Percentiles rank a stretch among this genome's conserved stretches.
These are phyloP conservation scores for Scaptomyza polygonia DNA, from an alignment of 2,888 invertebrate species.

Conservation along the genomic window DNA sequence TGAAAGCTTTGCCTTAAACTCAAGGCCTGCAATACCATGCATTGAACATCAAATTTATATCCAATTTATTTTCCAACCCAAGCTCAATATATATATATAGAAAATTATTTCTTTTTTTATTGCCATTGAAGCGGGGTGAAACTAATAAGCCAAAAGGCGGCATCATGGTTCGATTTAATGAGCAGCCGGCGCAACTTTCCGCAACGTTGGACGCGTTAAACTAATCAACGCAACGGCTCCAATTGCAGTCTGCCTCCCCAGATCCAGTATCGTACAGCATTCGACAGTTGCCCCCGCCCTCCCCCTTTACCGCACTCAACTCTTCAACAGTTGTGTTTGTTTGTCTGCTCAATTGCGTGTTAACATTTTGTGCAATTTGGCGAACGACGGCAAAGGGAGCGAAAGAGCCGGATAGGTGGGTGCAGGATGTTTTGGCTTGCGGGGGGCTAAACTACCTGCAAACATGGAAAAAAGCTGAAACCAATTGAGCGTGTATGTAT, in stretches of 20 bases:
- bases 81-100: too few relatives aligned
- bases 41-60: too few relatives aligned
- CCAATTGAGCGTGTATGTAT: slow-evolving; percentile 67
- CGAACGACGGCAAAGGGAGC: slow-evolving; percentile 37
- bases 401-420: not conserved
- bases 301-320: not conserved
- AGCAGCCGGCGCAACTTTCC: slow-evolving; percentile 75
- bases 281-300: slow-evolving; percentile 52
- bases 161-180: slow-evolving; percentile 71
- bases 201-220: slow-evolving; percentile 75
- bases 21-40: too few relatives aligned
- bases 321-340: slow-evolving; percentile 71
- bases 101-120: too few relatives aligned
- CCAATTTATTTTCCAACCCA: too few relatives aligned
- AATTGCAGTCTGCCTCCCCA: slow-evolving; percentile 32
- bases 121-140: slow-evolving; percentile 40
- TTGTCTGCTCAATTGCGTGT: slow-evolving; percentile 79
- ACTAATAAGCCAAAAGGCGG: slow-evolving; percentile 70
- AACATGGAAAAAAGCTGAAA: slow-evolving; percentile 75
- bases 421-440: too few relatives aligned
- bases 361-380: slow-evolving; percentile 79
- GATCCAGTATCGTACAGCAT: slow-evolving; percentile 12
- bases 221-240: slow-evolving; percentile 68
- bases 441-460: slow-evolving; percentile 77
- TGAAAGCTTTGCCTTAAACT: too few relatives aligned